Percentiles rank a stretch among this genome's conserved stretches.
Conservation (phyloP, 2,797 vertebrate genomes). For the Lepus townsendii region DNA sequence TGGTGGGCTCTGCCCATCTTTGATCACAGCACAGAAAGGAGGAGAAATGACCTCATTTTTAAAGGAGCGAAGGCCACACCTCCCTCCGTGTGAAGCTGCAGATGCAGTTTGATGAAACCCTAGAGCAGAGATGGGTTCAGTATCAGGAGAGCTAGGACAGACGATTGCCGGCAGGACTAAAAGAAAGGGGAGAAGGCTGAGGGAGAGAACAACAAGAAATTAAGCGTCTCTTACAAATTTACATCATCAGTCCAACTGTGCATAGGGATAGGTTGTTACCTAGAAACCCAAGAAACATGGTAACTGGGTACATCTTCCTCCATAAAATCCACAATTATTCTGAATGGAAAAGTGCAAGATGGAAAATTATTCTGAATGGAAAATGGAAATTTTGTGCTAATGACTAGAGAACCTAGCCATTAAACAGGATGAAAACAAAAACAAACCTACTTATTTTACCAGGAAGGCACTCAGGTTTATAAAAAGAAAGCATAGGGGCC, state of each 20-base stretch:
- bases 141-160: neutral
- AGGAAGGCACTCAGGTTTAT: neutral
- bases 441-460: neutral
- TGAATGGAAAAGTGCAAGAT: neutral
- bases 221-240: neutral
- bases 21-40: neutral
- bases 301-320: neutral
- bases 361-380: too few species aligned
- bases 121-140: neutral
- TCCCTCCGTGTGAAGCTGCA: neutral
- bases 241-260: neutral
- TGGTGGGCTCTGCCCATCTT: neutral
- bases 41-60: neutral
- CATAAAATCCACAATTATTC: conserved; percentile 23
- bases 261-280: neutral
- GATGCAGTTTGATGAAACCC: neutral
- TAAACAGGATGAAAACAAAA: conserved; percentile 32
- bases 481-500: neutral
- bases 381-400: conserved; percentile 35
- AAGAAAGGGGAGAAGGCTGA: neutral
- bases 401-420: neutral
- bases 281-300: neutral
- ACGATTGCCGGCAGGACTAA: neutral
- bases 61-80: neutral
- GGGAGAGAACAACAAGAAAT: neutral